Percentiles rank a stretch among this genome's conserved stretches.
phyloP scores from a whole-genome alignment of 2,797 vertebrate genomes.

The Trachurus trachurus region DNA sequence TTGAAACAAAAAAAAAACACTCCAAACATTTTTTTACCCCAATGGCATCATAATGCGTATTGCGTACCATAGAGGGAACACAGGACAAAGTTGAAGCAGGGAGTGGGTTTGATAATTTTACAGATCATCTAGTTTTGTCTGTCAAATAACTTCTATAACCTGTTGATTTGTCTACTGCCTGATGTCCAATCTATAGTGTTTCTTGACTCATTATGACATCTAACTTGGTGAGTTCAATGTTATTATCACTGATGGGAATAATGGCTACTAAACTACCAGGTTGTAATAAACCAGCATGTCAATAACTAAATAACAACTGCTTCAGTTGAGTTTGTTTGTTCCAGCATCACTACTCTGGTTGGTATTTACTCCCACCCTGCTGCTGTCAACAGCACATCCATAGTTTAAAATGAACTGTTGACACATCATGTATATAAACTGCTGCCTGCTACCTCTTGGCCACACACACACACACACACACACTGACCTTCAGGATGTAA shows the following conservation, averaged over 20 bases:
- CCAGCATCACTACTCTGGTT: neutral
- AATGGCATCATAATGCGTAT: too few relatives aligned
- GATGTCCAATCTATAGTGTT: too few relatives aligned
- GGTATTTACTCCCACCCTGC: neutral
- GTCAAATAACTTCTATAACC: too few relatives aligned
- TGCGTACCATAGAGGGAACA: too few relatives aligned
- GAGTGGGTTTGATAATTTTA: too few relatives aligned
- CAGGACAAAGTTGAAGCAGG: too few relatives aligned
- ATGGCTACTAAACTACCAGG: neutral
- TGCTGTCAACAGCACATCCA: neutral
- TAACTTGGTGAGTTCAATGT: neutral
- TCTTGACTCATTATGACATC: too few relatives aligned
- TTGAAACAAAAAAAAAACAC: too few relatives aligned
- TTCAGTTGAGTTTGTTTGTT: neutral
- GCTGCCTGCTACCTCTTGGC: neutral
- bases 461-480: conserved; percentile 19
- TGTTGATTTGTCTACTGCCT: too few relatives aligned
- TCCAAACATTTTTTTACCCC: too few relatives aligned
- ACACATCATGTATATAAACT: conserved; percentile 5
- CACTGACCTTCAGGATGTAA: conserved; percentile 46
- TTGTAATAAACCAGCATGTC: neutral
- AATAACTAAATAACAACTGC: neutral
- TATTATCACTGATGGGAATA: neutral
- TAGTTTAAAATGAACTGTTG: neutral
- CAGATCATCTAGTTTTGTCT: too few relatives aligned